These are phyloP conservation scores for Galeopterus variegatus DNA, from an alignment of 2,113 vertebrate genomes.

Conservation along the genomic window DNA sequence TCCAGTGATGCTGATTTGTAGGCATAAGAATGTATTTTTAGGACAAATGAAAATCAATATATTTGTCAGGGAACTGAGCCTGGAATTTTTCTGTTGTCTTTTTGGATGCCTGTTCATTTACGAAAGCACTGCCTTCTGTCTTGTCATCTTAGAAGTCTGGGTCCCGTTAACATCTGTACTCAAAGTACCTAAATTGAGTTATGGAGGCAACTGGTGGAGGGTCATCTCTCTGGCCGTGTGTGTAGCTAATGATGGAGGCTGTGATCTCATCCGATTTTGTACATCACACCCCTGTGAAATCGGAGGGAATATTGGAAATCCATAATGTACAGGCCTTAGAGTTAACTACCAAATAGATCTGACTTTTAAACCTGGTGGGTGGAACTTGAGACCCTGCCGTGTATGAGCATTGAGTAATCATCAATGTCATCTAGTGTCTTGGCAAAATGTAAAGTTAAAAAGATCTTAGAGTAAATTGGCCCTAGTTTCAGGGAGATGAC, in stretches of 20 bases:
- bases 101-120: constrained; percentile 34
- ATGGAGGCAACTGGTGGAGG: constrained; percentile 48
- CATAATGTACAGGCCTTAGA: not conserved
- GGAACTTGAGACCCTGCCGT: not conserved
- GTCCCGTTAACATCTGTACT: constrained; percentile 53
- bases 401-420: constrained; percentile 6
- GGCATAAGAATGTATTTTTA: constrained; percentile 29
- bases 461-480: not conserved
- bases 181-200: constrained; percentile 58
- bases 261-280: constrained; percentile 11
- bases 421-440: not conserved
- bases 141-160: constrained; percentile 33
- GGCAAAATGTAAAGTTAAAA: constrained; percentile 37
- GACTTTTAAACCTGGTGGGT: not conserved
- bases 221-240: not conserved
- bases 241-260: not conserved
- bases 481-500: constrained; percentile 29
- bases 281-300: not conserved
- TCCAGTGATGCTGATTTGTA: not conserved
- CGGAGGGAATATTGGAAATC: not conserved
- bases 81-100: constrained; percentile 49
- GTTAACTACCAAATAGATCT: not conserved
- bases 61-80: constrained; percentile 41
- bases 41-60: constrained; percentile 39
- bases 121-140: constrained; percentile 45